These are phyloP conservation scores for Luehdorfia chinensis DNA, from an alignment of 1,140 invertebrate genomes.

Conservation along the genomic window DNA sequence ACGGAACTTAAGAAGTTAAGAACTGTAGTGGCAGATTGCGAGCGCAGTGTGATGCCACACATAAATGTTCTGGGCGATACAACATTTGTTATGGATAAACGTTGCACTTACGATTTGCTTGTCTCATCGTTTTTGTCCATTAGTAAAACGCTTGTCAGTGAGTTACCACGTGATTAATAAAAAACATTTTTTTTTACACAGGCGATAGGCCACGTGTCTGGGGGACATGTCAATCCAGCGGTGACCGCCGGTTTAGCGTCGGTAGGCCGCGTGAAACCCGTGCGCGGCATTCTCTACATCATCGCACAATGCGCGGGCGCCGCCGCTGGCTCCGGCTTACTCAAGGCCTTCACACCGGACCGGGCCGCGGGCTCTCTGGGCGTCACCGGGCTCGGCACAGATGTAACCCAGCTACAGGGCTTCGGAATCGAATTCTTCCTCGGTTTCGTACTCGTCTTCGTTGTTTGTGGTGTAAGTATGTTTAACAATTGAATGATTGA, in stretches of 20 bases:
- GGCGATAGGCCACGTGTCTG: constrained; percentile 92
- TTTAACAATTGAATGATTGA: too few species aligned
- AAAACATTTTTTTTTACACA: too few species aligned
- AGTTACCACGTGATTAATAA: too few species aligned
- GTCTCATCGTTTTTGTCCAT: too few species aligned
- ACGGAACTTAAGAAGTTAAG: too few species aligned
- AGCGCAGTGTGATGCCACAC: too few species aligned
- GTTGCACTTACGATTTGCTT: too few species aligned
- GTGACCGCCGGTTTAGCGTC: constrained; percentile 89
- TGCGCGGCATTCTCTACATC: constrained; percentile 88
- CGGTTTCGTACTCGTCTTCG: constrained; percentile 91
- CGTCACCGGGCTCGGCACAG: constrained; percentile 77
- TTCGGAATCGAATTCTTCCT: constrained; percentile 94
- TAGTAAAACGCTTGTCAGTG: too few species aligned
- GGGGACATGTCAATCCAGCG: constrained; percentile 94
- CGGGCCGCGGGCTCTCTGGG: constrained; percentile 79
- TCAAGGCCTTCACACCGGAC: constrained; percentile 80
- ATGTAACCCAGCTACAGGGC: constrained; percentile 84
- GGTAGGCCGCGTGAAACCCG: constrained; percentile 86
- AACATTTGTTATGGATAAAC: too few species aligned
- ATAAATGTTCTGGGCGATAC: too few species aligned
- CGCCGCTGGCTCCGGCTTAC: constrained; percentile 85
- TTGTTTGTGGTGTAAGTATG: constrained; percentile 88
- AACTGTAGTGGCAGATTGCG: too few species aligned
- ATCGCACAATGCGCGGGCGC: constrained; percentile 91